Base-by-base conservation (phyloP, 2,113 vertebrate species). In the Chaenogobius annularis region DNA sequence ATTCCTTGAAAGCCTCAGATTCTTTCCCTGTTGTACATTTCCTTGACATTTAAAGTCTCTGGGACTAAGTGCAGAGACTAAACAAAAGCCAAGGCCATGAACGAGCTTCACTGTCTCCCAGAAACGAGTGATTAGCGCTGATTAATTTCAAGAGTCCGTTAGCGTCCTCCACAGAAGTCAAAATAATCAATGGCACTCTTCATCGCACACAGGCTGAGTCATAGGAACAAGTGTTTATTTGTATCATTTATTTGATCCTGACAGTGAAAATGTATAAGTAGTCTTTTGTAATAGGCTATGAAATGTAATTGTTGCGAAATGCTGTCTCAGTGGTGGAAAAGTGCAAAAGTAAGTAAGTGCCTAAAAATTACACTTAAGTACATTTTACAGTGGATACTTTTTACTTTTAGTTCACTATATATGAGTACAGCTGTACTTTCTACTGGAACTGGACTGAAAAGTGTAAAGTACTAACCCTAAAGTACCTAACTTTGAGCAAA, bases 131-230 rank as follows among this genome's bases (percentile, higher is more conserved):
- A 69, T 70, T 65, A 7, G 23, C 46, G 22, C 7, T 66, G 19
- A 69, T 55, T 56, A 20, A 11, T 59, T 31, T 55, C 62, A 62
- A 68, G 59, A 64, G 65, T 55, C 44, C 23, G 56, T 14, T 5
- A 69, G n/a, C 48, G 8, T 14, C 23, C 52, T 23, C 58, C 23
- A 73, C 44, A 67, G 40, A 35, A 20, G n/a, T 10, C 55, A 10
- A 15, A 0, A 40, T 59, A 74, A 56, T 48, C 63, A 68, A 68
- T 47, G 68, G 12, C 43, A 44, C 59, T 69, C 68, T 58, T 26
- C 13, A 26, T 13, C 22, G 20, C 10, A 4, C 13, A 59, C 55
- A 14, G 11, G 22, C 55, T 55, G 52, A 58, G 55, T 58, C 52
- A 22, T 11, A 55, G 52, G 52, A 20, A 55, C 55, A 56, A 19